Base-by-base conservation (phyloP, 1,140 invertebrate species). In the Bombus impatiens region DNA sequence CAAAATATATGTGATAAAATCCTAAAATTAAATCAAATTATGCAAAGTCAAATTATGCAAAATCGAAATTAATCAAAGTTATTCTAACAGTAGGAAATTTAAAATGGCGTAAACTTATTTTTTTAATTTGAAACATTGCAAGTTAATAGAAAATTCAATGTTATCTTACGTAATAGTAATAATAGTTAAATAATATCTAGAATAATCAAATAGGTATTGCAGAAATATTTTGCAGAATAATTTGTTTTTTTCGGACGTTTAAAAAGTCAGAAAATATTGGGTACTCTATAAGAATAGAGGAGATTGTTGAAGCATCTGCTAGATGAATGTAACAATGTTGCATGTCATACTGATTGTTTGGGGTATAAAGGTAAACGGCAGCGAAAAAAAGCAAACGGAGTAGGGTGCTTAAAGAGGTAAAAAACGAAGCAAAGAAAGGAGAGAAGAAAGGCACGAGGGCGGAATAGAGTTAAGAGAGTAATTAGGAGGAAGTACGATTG, bases 401-500 rank as follows among this genome's bases (percentile, higher is more conserved):
- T 71, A 40, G 42, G 77, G 57, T 18, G 74, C 70, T 18, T 67
- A 70, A 59, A 65, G 72, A 70, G 74, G 71, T 32, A 78, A 78
- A 86, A 75, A 78, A 71, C 32, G 40, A 10, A 47, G 13, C 25
- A 70, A 57, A 35, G 35, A 79, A 44, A 32, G 57, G 53, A 71
- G 25, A 77, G 35, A 84, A 68, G 77, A 82, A 87, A 87, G 78
- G 83, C 35, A 18, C 32, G 13, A 80, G 83, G 42, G 77, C 42
- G 68, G 42, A 80, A 85, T 44, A 78, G 59, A 59, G 83, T 79
- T 80, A 80, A 74, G 77, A 84, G 82, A 62, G 83, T 84, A 84
- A 84, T 84, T 84, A 84, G 83, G 65, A 44, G 42, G 83, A 80
- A 84, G 83, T 80, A 77, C 83, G 68, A 79, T 84, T 80, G 83